phyloP scores from a whole-genome alignment of 2,113 vertebrate species.

The Centrocercus urophasianus region DNA sequence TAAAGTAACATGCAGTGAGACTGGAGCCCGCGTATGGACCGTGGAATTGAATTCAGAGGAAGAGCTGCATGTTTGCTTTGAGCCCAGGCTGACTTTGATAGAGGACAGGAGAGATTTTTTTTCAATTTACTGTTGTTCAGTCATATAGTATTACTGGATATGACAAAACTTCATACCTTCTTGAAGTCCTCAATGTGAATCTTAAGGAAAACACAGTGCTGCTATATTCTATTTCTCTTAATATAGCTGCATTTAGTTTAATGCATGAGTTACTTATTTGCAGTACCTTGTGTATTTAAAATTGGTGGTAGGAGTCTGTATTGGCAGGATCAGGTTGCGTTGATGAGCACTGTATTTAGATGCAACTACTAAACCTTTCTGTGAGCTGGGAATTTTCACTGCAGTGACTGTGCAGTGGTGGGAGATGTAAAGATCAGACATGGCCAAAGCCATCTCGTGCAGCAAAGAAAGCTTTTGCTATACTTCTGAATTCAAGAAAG shows the following conservation, averaged over 20 bases:
- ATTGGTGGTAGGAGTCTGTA: neutral
- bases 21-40: neutral
- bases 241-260: neutral
- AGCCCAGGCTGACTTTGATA: fast-evolving
- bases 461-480: neutral
- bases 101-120: neutral
- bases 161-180: neutral
- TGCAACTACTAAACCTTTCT: neutral
- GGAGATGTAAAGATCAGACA: neutral
- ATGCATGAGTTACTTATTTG: neutral
- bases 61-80: neutral
- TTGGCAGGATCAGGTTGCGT: neutral
- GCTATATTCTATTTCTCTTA: neutral
- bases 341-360: neutral
- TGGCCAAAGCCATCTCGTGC: neutral
- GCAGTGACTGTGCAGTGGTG: neutral
- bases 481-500: neutral
- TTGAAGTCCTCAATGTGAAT: neutral
- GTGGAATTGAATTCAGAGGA: neutral
- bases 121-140: neutral
- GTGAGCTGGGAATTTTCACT: neutral
- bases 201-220: neutral
- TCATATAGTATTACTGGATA: neutral
- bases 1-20: neutral
- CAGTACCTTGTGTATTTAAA: neutral